Evolutionary conservation across 2,888 invertebrate genomes (phyloP).

Genomic region (Crioceris asparagi): DNA sequence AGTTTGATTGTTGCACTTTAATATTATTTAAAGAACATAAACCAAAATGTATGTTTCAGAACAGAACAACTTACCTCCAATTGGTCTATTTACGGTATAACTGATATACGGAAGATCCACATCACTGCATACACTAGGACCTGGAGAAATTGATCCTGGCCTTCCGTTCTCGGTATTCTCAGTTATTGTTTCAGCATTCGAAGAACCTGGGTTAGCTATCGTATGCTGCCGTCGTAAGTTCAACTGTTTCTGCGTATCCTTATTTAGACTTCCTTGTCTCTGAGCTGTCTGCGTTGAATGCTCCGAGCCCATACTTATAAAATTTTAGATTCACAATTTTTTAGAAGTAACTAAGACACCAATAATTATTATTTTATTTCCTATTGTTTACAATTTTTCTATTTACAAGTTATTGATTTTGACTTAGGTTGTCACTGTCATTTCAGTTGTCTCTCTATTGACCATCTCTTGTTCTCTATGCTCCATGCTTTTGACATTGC

Average conservation of each 20-base stretch:
- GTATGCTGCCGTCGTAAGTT: constrained; percentile 35
- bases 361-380: too few relatives aligned
- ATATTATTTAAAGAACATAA: too few relatives aligned
- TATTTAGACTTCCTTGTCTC: constrained; percentile 26
- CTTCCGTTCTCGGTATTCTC: constrained; percentile 38
- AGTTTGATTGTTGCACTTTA: too few relatives aligned
- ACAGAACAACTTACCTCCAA: constrained; percentile 55
- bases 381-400: too few relatives aligned
- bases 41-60: too few relatives aligned
- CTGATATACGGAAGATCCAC: constrained; percentile 85
- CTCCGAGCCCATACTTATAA: constrained; percentile 35
- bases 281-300: constrained; percentile 30
- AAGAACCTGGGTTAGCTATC: constrained; percentile 35
- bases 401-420: too few relatives aligned
- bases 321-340: too few relatives aligned
- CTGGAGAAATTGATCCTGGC: constrained; percentile 69
- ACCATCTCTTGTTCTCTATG: too few relatives aligned
- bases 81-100: constrained; percentile 80
- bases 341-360: too few relatives aligned
- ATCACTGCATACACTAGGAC: constrained; percentile 80
- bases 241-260: constrained; percentile 19
- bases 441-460: too few relatives aligned
- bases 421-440: too few relatives aligned
- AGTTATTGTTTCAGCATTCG: constrained; percentile 20
- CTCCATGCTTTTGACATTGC: too few relatives aligned